These are phyloP conservation scores for Drosophila suboccidentalis DNA, from an alignment of 2,888 invertebrate species.

Conservation along the genomic window DNA sequence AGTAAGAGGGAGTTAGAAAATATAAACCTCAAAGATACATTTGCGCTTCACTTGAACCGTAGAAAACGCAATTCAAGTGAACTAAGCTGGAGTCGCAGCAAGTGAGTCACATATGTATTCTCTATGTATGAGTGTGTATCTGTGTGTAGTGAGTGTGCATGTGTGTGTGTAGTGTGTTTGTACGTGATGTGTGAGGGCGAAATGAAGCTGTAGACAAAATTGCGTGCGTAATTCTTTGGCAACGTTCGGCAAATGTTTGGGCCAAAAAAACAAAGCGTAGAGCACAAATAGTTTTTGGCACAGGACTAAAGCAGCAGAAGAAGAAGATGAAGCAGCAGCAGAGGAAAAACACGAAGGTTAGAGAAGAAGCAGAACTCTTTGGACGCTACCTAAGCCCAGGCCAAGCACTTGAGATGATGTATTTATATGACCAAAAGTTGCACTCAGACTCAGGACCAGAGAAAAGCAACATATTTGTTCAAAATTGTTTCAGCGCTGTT, in stretches of 20 bases:
- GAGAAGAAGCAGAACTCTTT: neutral
- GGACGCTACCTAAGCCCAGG: conserved; percentile 43
- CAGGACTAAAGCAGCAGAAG: neutral
- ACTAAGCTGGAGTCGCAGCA: conserved; percentile 69
- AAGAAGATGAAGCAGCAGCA: conserved; percentile 3
- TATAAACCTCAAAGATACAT: conserved; percentile 82
- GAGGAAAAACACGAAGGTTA: neutral
- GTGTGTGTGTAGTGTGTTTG: conserved; percentile 4
- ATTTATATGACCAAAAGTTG: conserved; percentile 48
- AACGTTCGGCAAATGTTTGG: conserved; percentile 60
- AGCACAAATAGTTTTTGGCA: conserved; percentile 46
- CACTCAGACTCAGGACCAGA: conserved; percentile 23
- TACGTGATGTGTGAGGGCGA: conserved; percentile 48
- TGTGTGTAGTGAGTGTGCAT: conserved; percentile 13
- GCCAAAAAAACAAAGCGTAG: conserved; percentile 34
- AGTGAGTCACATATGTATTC: conserved; percentile 51
- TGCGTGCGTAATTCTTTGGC: conserved; percentile 72
- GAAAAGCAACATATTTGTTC: conserved; percentile 8
- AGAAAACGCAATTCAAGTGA: conserved; percentile 72
- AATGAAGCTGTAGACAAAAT: conserved; percentile 77
- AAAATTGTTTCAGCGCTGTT: conserved; percentile 31
- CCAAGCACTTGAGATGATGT: conserved; percentile 36
- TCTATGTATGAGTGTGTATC: conserved; percentile 9
- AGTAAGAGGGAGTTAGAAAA: conserved; percentile 39
- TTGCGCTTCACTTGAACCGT: conserved; percentile 80